Conservation (phyloP, 2,888 invertebrate genomes). For the Dicyrtomina minuta region DNA sequence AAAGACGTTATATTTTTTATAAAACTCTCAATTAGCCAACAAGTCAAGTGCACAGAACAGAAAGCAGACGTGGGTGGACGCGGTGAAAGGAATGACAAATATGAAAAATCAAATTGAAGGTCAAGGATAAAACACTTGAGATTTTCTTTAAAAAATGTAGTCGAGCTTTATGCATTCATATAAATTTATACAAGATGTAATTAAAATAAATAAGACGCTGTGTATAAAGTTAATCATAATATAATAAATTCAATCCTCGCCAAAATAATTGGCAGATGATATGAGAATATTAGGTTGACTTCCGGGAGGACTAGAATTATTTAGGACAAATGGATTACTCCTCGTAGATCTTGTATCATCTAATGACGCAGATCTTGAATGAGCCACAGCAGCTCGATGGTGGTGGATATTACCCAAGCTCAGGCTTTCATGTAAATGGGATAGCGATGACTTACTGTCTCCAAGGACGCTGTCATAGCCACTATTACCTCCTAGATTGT, state of each 20-base stretch:
- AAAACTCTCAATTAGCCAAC: too few species aligned
- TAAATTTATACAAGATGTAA: too few species aligned
- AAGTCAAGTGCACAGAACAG: too few species aligned
- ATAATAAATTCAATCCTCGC: slow-evolving; percentile 19
- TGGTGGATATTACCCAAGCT: too few species aligned
- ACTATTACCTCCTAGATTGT: background rate
- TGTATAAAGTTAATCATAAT: background rate
- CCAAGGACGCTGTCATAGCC: background rate
- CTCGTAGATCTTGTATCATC: slow-evolving; percentile 11
- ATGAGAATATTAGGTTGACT: slow-evolving; percentile 39
- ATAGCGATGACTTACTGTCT: background rate
- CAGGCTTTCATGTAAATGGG: too few species aligned
- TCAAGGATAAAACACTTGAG: too few species aligned
- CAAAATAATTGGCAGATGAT: slow-evolving; percentile 44
- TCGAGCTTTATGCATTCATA: too few species aligned
- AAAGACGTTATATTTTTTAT: too few species aligned
- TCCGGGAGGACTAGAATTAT: slow-evolving; percentile 30
- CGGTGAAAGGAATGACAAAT: too few species aligned
- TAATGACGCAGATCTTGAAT: slow-evolving; percentile 28
- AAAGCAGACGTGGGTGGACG: too few species aligned
- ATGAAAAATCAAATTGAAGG: too few species aligned
- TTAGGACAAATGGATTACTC: slow-evolving; percentile 38
- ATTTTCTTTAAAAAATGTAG: too few species aligned
- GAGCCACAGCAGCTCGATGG: background rate
- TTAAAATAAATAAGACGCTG: background rate